Evolutionary conservation across 2,113 vertebrate genomes (phyloP), one percentile per base, ranked within the genome.

Genomic region (Turnix velox): DNA sequence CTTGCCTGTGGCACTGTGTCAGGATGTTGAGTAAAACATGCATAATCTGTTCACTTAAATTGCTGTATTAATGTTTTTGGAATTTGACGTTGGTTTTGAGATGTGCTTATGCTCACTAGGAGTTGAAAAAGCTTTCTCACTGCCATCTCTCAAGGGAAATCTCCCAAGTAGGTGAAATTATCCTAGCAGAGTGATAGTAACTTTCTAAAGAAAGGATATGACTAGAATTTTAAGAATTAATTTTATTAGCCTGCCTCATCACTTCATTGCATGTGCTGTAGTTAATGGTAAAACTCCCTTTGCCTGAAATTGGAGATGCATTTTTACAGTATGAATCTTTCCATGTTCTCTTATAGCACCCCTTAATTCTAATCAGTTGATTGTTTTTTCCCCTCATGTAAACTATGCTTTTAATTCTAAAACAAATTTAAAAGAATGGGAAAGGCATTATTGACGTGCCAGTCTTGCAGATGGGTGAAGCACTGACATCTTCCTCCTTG

Each of bases 101-200:
- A 42, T 7, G 10, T 65, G n/a, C 68, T 71, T 67, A 6, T 67
- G 19, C 40, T 61, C 63, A 4, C 55, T 71, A 74, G 68, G 61
- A 78, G 48, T 77, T 94, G 45, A 73, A 90, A 82, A 85, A 67
- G 30, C 61, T 81, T 83, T 85, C 43, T 71, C 55, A 11, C 35
- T 90, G 27, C 57, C 20, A 23, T 74, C 80, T 88, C 90, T 90
- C 76, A 55, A 72, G 88, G 68, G 86, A 84, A 78, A 17, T 77
- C 61, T 80, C 48, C 57, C 88, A 94, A 93, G 80, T 78, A 93
- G 86, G 83, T 86, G 90, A 86, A 93, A 86, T 88, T 93, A 30
- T 84, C 77, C 43, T 72, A 48, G 40, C 59, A 84, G 72, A 67
- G 25, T 78, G 40, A 48, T 45, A 88, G 68, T 55, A 84, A 57